A percentile compares a stretch with the other conserved stretches of the same genome.
Evolutionary conservation across 2,888 invertebrate genomes (phyloP).

Genomic region (Oligia latruncula): DNA sequence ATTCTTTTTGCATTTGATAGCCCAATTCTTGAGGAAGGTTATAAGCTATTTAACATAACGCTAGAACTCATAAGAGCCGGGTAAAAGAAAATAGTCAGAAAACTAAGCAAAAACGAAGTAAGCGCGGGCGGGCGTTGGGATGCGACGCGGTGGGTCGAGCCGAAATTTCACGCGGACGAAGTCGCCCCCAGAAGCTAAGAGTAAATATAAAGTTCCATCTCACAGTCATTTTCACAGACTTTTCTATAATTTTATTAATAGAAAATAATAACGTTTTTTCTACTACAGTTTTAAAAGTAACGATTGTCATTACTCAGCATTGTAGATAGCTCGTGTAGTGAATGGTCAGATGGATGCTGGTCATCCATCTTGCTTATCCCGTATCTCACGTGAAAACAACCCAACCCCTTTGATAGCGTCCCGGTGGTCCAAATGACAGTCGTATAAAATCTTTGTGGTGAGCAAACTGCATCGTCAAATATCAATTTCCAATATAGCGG

Average conservation of each 20-base stretch:
- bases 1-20: no score
- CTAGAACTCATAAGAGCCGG: no score
- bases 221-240: not conserved
- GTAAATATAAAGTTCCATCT: not conserved
- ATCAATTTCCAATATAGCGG: conserved; percentile 42
- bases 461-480: conserved; percentile 55
- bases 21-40: no score
- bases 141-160: no score
- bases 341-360: conserved; percentile 8
- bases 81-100: no score
- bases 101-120: no score
- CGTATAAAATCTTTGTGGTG: conserved; percentile 51
- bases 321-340: not conserved
- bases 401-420: conserved; percentile 40
- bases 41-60: no score
- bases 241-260: not conserved
- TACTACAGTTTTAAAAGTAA: conserved; percentile 1
- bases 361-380: conserved; percentile 22
- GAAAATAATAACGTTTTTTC: not conserved
- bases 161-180: no score
- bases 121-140: no score
- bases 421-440: conserved; percentile 36
- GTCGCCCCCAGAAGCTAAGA: no score
- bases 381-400: conserved; percentile 3
- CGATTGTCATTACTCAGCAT: not conserved